Base-by-base conservation (phyloP, 1,140 invertebrate species). In the Cydia fagiglandana region DNA sequence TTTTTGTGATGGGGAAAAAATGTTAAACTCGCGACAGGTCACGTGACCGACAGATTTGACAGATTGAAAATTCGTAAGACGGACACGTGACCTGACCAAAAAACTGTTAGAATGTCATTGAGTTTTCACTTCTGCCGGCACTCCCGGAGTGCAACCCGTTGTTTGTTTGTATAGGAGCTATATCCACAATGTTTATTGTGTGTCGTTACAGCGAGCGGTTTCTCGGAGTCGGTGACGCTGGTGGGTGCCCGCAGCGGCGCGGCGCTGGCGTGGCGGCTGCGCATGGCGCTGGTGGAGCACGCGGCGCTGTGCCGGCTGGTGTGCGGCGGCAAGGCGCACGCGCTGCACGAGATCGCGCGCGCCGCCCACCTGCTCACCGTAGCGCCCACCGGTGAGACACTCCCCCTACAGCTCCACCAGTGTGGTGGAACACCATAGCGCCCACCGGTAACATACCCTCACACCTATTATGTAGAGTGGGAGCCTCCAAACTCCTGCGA, bases 281-380 rank as follows among this genome's bases (percentile, higher is more conserved):
- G 99, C 94, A 93, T 99, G 83, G 97, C 99, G 94, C 93, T 99
- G 45, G 92, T 99, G 78, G 98, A 99, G 88, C 98, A 99, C 92
- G 99, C 99, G 85, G 97, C 98, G 50, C 98, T 99, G 96, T 99
- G 98, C 89, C 95, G 97, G 53, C 95, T 99, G 76, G 98, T 99
- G 17, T 99, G 98, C 95, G 98, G 98, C 61, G 98, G 99, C 87
- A 98, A 99, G 93, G 96, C 97, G 50, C 86, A 94, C 97, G 79
- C 94, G 97, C 78, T 95, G 95, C 73, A 95, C 95, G 76, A 98
- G 98, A 93, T 96, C 95, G 85, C 96, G 96, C 73, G 98, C 97
- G 93, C 93, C 97, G 80, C 98, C 97, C 92, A 97, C 96, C 75
- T 92, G 75, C 87, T 92, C 10, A 30, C 77, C 45, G 38, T 76